Base-by-base conservation (phyloP, 2,888 invertebrate species). In the Crossocerus cetratus region DNA sequence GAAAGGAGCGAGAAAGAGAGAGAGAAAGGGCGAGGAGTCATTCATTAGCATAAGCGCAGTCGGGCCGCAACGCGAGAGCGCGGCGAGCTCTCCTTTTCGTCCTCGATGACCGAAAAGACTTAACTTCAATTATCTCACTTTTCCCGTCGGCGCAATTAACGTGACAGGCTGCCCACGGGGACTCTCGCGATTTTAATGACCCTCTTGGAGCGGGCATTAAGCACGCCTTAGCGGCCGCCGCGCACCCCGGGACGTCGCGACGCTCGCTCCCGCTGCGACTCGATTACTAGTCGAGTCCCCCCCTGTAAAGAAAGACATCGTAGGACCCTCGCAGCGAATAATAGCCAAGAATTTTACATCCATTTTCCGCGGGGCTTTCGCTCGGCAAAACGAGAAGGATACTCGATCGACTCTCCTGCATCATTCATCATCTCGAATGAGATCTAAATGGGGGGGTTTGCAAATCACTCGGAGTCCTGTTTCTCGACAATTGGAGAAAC, bases 191-290 rank as follows among this genome's bases (percentile, higher is more conserved):
- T 71, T 68, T 62, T 62, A 68, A 66, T 71, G 67, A 71, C 67
- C 32, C 63, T 62, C 67, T 68, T 59, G 23, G 53, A 68, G 55
- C 21, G 63, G 53, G 68, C 62, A 71, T 71, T 62, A 63, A 71
- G 62, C 62, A 32, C 32, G 32, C 32, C 32, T 32, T 32, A 32
- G 32, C 11, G 8, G 56, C 57, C 45, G 56, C 56, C 68, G 67
- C 44, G n/a, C 72, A 21, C 72, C 56, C 64, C 72, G n/a, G 74
- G 74, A 72, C 32, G 74, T 57, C 56, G 49, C 56, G 64, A 44
- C 32, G 32, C 32, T n/a, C 43, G 59, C 32, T 74, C 74, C 74
- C 32, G 74, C 74, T 74, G 74, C 32, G 74, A 68, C 67, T 72
- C 72, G 58, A 72, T 74, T 74, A 72, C 32, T 32, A 32, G 32